Percentiles rank a stretch among this genome's conserved stretches.
Evolutionary conservation across 2,888 invertebrate genomes (phyloP).

Genomic region (Polyploca ridens): DNA sequence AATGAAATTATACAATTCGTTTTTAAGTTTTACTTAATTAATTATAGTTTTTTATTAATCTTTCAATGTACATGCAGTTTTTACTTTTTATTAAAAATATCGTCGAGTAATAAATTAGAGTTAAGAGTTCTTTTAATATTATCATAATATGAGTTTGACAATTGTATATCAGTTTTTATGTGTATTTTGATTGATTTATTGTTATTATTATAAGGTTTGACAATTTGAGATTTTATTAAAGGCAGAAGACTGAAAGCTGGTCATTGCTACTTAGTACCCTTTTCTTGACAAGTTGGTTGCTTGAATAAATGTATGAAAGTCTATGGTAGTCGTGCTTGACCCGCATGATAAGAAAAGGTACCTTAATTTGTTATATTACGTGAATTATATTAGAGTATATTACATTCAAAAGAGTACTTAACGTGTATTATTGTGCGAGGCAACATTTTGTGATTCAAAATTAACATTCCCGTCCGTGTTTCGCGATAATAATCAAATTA

Average conservation of each 20-base stretch:
- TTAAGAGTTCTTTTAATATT: background rate
- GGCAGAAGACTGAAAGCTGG: constrained; percentile 67
- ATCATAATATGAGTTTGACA: constrained; percentile 17
- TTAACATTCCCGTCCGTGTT: constrained; percentile 68
- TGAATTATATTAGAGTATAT: too few species aligned
- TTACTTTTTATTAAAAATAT: background rate
- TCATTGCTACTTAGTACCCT: constrained; percentile 34
- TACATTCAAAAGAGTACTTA: background rate
- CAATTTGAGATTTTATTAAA: constrained; percentile 58
- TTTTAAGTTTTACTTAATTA: constrained; percentile 16
- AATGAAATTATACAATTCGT: constrained; percentile 48
- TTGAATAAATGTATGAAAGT: background rate
- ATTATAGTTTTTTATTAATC: constrained; percentile 3
- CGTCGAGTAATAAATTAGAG: background rate
- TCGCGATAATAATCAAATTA: constrained; percentile 49
- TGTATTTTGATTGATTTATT: constrained; percentile 18
- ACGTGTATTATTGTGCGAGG: background rate
- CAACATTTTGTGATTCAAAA: constrained; percentile 60
- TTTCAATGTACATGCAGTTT: constrained; percentile 8
- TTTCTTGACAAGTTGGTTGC: background rate
- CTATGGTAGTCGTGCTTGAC: background rate
- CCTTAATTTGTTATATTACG: background rate
- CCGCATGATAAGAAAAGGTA: background rate
- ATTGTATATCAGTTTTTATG: constrained; percentile 16
- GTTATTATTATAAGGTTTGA: constrained; percentile 41